phyloP scores from a whole-genome alignment of 2,113 vertebrate species.

The Gallinago media region DNA sequence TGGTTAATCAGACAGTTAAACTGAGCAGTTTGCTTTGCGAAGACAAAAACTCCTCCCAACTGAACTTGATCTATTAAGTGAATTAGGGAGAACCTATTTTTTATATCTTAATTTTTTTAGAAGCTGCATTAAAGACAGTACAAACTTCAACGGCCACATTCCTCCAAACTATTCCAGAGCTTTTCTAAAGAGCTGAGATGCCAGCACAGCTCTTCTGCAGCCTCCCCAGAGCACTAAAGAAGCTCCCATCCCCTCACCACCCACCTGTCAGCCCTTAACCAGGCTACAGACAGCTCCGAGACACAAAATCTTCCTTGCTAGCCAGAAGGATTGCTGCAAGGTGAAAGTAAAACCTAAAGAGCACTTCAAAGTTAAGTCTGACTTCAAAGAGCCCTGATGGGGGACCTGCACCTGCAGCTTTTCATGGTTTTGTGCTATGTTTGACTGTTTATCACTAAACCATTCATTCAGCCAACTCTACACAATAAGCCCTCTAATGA shows the following conservation, averaged over 20 bases:
- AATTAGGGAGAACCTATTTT: neutral
- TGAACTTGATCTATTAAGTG: neutral
- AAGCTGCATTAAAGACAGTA: neutral
- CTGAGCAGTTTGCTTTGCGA: neutral
- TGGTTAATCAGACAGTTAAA: neutral
- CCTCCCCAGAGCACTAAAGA: neutral
- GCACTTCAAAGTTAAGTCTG: neutral
- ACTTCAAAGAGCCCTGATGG: neutral
- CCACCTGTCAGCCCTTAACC: neutral
- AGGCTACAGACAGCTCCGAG: neutral
- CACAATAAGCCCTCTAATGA: neutral
- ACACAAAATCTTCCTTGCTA: neutral
- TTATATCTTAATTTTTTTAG: neutral
- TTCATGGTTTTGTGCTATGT: neutral
- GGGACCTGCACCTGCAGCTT: neutral
- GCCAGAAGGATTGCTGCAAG: neutral
- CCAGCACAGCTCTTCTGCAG: neutral
- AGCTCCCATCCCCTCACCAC: neutral
- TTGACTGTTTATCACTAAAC: constrained; percentile 2
- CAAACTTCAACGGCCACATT: neutral
- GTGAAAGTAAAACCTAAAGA: neutral
- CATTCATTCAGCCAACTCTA: neutral
- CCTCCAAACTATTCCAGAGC: neutral
- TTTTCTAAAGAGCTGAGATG: neutral
- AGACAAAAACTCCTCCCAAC: neutral